These are phyloP conservation scores for Cydia strobilella DNA, from an alignment of 1,140 invertebrate species.

Conservation along the genomic window DNA sequence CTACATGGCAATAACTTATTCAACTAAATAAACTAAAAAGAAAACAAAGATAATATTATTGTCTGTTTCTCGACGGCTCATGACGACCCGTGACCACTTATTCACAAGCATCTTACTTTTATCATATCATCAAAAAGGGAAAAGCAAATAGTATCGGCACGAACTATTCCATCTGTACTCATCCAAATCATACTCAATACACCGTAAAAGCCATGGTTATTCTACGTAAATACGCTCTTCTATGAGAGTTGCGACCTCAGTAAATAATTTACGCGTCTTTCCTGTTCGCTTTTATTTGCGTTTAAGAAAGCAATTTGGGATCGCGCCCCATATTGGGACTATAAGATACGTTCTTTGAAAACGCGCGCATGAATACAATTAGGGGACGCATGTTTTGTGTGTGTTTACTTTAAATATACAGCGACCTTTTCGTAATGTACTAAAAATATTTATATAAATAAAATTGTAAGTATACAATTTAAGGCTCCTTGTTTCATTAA, in stretches of 20 bases:
- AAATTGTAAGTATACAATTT: background rate
- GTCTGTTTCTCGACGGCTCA: too few species aligned
- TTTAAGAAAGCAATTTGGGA: conserved; percentile 55
- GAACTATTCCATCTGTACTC: too few species aligned
- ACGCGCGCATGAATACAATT: background rate
- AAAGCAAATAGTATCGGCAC: too few species aligned
- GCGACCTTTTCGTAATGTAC: background rate
- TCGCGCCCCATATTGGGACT: background rate
- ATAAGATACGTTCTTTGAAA: conserved; percentile 20
- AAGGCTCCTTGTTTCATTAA: background rate
- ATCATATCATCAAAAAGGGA: too few species aligned
- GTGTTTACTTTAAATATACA: conserved; percentile 1
- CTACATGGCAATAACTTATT: too few species aligned
- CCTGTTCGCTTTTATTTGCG: conserved; percentile 52
- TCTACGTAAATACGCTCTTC: background rate
- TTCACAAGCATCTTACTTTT: too few species aligned
- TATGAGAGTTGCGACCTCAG: conserved; percentile 40
- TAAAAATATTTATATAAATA: background rate
- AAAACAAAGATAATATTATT: too few species aligned
- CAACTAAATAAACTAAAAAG: too few species aligned
- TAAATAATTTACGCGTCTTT: conserved; percentile 53
- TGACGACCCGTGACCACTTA: too few species aligned
- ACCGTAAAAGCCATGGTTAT: background rate
- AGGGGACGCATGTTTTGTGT: background rate
- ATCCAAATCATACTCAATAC: background rate